Evolutionary conservation across 2,888 invertebrate species (phyloP).

Genomic region (Acronicta psi): DNA sequence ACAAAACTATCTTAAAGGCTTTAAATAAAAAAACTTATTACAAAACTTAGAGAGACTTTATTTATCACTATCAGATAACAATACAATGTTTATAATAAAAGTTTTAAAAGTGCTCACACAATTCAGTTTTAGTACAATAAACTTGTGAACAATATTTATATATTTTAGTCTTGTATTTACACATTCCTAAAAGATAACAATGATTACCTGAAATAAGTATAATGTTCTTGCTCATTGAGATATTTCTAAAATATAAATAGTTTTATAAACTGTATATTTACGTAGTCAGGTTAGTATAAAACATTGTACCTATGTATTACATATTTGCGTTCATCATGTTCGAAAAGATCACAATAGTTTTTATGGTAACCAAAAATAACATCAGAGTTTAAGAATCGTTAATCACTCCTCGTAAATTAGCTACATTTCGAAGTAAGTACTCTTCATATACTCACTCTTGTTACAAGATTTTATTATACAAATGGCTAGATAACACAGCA

Average conservation of each 20-base stretch:
- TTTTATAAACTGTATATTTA: conserved; percentile 22
- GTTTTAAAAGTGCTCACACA: conserved; percentile 19
- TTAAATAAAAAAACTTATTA: conserved; percentile 35
- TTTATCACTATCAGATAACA: conserved; percentile 32
- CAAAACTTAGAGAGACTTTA: conserved; percentile 65
- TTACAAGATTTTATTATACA: too few species aligned
- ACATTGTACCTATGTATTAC: conserved; percentile 6
- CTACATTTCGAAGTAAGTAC: conserved; percentile 7
- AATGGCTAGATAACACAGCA: not conserved
- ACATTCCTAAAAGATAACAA: conserved; percentile 15
- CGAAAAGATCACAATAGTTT: conserved; percentile 1
- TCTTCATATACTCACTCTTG: not conserved
- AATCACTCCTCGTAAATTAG: conserved; percentile 16
- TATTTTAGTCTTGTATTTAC: conserved; percentile 29
- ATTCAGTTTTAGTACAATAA: conserved; percentile 20
- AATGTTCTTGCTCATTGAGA: conserved; percentile 7
- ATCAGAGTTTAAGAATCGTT: conserved; percentile 10
- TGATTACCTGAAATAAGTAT: conserved; percentile 17
- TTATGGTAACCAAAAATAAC: conserved; percentile 6
- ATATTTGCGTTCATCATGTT: conserved; percentile 2
- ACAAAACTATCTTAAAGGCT: not conserved
- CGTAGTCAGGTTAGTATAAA: conserved; percentile 30
- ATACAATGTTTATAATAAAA: conserved; percentile 27
- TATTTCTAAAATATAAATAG: conserved; percentile 8
- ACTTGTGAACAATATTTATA: conserved; percentile 22